Conservation (phyloP, 2,113 vertebrate species). For the Sinocyclocheilus maitianheensis region DNA sequence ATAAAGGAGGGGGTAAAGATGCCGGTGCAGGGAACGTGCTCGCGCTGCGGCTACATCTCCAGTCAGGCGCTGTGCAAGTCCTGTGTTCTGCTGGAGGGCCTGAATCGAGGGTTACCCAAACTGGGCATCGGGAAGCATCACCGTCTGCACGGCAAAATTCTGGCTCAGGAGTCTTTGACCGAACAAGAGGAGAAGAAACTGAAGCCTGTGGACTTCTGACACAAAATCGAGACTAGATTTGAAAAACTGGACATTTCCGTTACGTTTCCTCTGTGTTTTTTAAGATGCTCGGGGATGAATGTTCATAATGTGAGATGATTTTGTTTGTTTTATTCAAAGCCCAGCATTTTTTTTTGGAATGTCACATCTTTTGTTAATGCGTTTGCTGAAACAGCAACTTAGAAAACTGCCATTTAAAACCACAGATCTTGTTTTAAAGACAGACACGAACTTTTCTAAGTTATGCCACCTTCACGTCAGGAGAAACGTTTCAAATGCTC, state of each 20-base stretch:
- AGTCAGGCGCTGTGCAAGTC: constrained; percentile 86
- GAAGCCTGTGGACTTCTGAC: constrained; percentile 68
- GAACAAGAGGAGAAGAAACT: constrained; percentile 74
- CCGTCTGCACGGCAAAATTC: constrained; percentile 77
- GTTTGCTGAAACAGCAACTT: neutral
- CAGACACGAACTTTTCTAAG: neutral
- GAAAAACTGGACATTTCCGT: neutral
- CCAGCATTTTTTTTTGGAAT: neutral
- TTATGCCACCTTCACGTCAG: neutral
- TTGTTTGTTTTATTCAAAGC: neutral
- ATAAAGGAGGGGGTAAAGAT: constrained; percentile 79
- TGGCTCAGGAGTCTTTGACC: constrained; percentile 74
- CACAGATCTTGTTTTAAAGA: neutral
- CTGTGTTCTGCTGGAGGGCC: constrained; percentile 85
- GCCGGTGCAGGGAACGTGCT: constrained; percentile 82
- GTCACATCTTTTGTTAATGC: neutral
- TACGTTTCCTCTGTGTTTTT: neutral
- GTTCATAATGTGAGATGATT: neutral
- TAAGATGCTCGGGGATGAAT: neutral
- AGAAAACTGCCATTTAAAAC: neutral
- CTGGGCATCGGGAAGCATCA: constrained; percentile 86
- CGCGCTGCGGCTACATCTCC: constrained; percentile 85
- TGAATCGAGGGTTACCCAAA: constrained; percentile 83
- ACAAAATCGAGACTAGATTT: neutral
- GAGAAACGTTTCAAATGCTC: neutral